A percentile compares a stretch with the other conserved stretches of the same genome.
Conservation (phyloP, 2,113 vertebrate species). For the Cyphomyrus discorhynchus region DNA sequence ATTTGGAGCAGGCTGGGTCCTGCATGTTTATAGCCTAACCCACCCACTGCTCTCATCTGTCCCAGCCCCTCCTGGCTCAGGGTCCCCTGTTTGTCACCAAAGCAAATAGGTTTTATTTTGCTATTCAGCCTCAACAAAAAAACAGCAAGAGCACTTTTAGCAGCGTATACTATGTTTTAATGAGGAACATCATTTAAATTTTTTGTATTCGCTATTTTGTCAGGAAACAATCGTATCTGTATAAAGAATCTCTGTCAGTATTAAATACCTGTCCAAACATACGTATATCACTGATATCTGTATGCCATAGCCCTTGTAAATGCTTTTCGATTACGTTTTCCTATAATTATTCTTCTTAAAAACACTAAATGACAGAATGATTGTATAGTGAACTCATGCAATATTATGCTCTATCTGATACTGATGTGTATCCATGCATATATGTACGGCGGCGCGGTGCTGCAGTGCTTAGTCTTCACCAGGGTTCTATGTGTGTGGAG, state of each 20-base stretch:
- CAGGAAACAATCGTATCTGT: neutral
- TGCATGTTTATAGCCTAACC: neutral
- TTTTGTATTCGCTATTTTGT: neutral
- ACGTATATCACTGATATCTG: neutral
- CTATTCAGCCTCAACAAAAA: neutral
- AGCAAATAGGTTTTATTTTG: neutral
- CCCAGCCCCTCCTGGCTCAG: neutral
- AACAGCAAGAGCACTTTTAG: neutral
- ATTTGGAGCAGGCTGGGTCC: neutral
- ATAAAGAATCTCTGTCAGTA: neutral
- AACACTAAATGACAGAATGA: neutral
- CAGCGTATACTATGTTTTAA: neutral
- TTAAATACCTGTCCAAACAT: neutral
- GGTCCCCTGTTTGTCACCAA: neutral
- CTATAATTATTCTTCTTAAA: neutral
- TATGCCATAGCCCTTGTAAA: neutral
- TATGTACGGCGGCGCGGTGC: neutral
- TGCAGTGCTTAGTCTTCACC: no score
- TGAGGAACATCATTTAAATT: neutral
- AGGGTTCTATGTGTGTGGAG: no score
- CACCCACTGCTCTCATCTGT: neutral
- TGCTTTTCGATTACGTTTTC: neutral
- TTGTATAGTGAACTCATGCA: neutral
- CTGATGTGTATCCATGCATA: neutral
- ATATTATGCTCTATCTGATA: neutral